Evolutionary conservation across 2,888 invertebrate species (phyloP), one percentile per base, ranked within the genome.

Genomic region (Oxytorus armatus): DNA sequence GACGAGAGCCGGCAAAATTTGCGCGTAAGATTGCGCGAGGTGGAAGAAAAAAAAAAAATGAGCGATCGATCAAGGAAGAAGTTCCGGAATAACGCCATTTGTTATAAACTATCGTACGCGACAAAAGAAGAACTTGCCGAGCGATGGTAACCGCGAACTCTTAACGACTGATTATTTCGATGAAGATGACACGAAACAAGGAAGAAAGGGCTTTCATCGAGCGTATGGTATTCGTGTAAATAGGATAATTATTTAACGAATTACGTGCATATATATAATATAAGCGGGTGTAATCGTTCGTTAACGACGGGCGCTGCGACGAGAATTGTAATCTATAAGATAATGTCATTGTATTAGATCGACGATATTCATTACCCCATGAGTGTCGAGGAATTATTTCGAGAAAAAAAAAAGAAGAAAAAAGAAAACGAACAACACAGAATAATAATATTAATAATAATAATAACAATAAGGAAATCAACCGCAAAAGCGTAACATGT

Each of bases 151-250:
- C 59, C 51, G 81, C 21, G 25, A 66, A 59, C n/a, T 36, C 39
- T 59, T 53, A 33, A 73, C 73, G 68, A 78, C 68, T 74, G 74
- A 74, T 69, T 5, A 68, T 68, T 61, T 53, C 53, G 53, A 55
- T 55, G 42, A 57, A 18, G 25, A 73, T 18, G 42, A 11, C 33
- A 74, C 66, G 63, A 73, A 63, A 61, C 77, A 80, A 76, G 78
- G 53, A 77, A 76, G 72, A 77, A 72, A 84, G 81, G 72, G 69
- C 53, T 89, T 89, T 86, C 84, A 88, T 89, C 86, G 86, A 87
- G 83, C 86, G 85, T 89, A 89, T 88, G 88, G 90, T 90, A 89
- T 91, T 90, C 90, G 89, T 91, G 91, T 91, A 90, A 90, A 91
- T 90, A 91, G 90, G 86, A 86, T 90, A 86, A 83, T 85, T 88